Evolutionary conservation across 2,113 vertebrate genomes (phyloP), one percentile per base, ranked within the genome.

Genomic region (Saguinus imperator): DNA sequence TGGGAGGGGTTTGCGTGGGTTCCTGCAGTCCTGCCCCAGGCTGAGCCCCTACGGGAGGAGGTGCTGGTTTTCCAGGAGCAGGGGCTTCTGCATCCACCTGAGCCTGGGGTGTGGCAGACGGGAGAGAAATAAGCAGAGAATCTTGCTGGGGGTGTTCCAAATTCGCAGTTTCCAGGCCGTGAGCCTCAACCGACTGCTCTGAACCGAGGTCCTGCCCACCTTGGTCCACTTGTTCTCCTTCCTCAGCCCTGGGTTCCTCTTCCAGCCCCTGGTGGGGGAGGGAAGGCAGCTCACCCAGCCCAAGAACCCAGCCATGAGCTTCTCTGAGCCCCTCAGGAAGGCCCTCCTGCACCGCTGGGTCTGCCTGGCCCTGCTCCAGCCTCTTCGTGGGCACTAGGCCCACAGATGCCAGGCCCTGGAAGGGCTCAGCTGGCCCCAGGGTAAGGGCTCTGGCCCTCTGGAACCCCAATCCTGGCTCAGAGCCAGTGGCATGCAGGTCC

Each of bases 21-120:
- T 76, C 77, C 2, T 20, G 88, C 37, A 61, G 27, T n/a, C 29
- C 87, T 23, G n/a, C 52, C 6, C 81, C 35, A 32, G 70, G n/a
- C 13, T 0, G 45, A n/a, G 11, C 20, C 2, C 9, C 13, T 0
- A 0, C 4, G 0, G 0, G 23, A 88, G 73, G 21, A 27, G 86
- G 57, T 43, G 93, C 32, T 1, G 1, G 29, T 64, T 21, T 72
- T 80, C 93, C 79, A 64, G 14, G 18, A 90, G 27, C 29, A 0
- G 0, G 76, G 81, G 43, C 89, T 55, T 8, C 0, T 23, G 29
- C 55, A 32, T 94, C 64, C 0, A 0, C 29, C 87, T 58, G 48
- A 58, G 75, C 43, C 81, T 89, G 86, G 0, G 0, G 66, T 17
- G 4, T 23, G 12, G 35, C 75, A 35, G 35, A 1, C 0, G 35